Base-by-base conservation (phyloP, 2,797 vertebrate genomes). In the Gephyroberyx darwinii region DNA sequence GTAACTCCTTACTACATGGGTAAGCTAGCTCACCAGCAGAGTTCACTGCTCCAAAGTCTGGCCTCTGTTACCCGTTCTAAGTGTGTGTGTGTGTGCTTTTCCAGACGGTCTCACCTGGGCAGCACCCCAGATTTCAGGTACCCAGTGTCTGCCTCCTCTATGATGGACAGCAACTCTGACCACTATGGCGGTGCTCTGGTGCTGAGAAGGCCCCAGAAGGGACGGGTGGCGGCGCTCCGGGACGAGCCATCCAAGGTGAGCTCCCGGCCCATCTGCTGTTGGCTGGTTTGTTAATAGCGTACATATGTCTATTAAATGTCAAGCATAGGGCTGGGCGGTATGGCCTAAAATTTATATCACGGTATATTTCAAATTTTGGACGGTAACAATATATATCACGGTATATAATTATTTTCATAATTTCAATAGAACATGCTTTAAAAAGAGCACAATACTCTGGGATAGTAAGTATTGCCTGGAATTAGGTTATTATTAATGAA, bases 211-310 rank as follows among this genome's bases (percentile, higher is more conserved):
- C 95, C 97, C 33, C 97, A 98, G 85, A 99, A 97, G 74, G 97
- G 97, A 13, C 94, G 98, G 0, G 89, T 95, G 72, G 95, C 94
- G 0, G 97, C 98, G 2, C 93, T 99, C 8, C 90, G 95, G 22
- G 98, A 99, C 1, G 96, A 99, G 66, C 97, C 97, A 0, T 97
- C 96, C 41, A 99, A 99, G 95, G 98, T 96, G 37, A 87, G 48
- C 16, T 13, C 7, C 22, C 6, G 1, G 5, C 10, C 6, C 14
- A 0, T 41, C 26, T 59, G 30, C 19, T 35, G 12, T 16, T 4
- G 20, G 14, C 52, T 65, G 20, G 1, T 57, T 47, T 48, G 14
- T 39, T 12, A 12, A 20, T 5, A n/a, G 9, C 19, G 3, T 63
- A 7, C 8, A 19, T 20, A 14, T 47, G 43, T 17, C 14, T 14